Evolutionary conservation across 1,140 invertebrate genomes (phyloP), one percentile per base, ranked within the genome.

Genomic region (Tetragnatha versicolor): DNA sequence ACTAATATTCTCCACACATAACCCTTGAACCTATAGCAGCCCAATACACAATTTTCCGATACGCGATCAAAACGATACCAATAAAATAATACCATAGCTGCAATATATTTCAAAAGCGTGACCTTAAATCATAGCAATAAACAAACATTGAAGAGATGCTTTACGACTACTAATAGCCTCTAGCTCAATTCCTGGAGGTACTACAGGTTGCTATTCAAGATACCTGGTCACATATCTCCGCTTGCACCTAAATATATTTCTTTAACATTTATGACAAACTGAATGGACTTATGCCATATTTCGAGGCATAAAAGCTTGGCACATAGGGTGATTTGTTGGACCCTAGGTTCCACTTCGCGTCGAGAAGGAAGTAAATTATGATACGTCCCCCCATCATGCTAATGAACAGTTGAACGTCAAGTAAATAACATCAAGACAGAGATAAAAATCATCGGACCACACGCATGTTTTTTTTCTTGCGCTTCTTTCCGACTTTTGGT

Each of bases 361-460:
- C 51, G 39, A 31, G 72, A 27, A 39, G 60, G 61, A 49, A 51
- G 37, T 77, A 77, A 77, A 77, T 66, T 68, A 65, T 77, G 25
- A 63, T 37, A 17, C 25, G 27, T 45, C 22, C 22, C 29, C 31
- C 39, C 53, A 29, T 31, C 58, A 35, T 65, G 60, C 73, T 76
- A 76, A 76, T 76, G 73, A n/a, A 76, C 75, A 31, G 39, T 55
- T 29, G 37, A 33, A 65, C 45, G 75, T 77, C 75, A 77, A 42
- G 61, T 66, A 63, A 77, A 77, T 58, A 66, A 29, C 75, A 45
- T 14, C 60, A 29, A 76, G 60, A 65, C 47, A 29, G 49, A 77
- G 73, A 77, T 77, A 77, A 77, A 77, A 77, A 63, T 76, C 61
- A 39, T 42, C 75, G 58, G 75, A 77, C 75, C 75, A 77, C 75